Evolutionary conservation across 2,797 vertebrate species (phyloP).

Genomic region (Antennarius maculatus): DNA sequence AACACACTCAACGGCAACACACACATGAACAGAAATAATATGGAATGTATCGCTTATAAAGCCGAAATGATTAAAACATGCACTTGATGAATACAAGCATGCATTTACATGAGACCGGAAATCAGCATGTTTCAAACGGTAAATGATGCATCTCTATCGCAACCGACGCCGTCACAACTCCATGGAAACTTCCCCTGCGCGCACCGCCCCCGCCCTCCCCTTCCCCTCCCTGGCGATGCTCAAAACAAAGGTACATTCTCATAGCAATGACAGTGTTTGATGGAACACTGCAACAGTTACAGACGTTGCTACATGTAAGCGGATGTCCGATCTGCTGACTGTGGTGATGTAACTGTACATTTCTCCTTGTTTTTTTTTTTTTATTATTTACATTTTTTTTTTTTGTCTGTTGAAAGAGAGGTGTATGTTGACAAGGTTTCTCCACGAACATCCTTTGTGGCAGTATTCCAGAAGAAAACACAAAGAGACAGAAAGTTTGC

Average conservation of each 20-base stretch:
- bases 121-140: conserved; percentile 62
- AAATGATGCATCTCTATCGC: conserved; percentile 49
- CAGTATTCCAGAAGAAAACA: conserved; percentile 78
- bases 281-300: conserved; percentile 59
- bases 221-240: conserved; percentile 12
- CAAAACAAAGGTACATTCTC: conserved; percentile 75
- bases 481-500: conserved; percentile 49
- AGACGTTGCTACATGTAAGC: conserved; percentile 77
- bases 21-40: conserved; percentile 30
- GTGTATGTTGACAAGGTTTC: conserved; percentile 66
- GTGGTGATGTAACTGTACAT: conserved; percentile 61
- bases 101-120: conserved; percentile 82
- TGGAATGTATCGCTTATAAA: conserved; percentile 61
- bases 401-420: conserved; percentile 52
- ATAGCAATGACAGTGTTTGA: conserved; percentile 55
- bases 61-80: conserved; percentile 76
- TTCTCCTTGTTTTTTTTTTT: conserved; percentile 20
- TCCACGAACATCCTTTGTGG: conserved; percentile 69
- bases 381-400: conserved; percentile 25
- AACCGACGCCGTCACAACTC: conserved; percentile 10
- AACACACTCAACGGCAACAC: conserved; percentile 20
- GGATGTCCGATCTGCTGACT: conserved; percentile 50
- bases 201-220: not conserved
- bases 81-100: conserved; percentile 82
- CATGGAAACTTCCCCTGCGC: conserved; percentile 12